Evolutionary conservation across 23 tunicate genomes (phyloP).

Genomic region (Phallusia fumigata): DNA sequence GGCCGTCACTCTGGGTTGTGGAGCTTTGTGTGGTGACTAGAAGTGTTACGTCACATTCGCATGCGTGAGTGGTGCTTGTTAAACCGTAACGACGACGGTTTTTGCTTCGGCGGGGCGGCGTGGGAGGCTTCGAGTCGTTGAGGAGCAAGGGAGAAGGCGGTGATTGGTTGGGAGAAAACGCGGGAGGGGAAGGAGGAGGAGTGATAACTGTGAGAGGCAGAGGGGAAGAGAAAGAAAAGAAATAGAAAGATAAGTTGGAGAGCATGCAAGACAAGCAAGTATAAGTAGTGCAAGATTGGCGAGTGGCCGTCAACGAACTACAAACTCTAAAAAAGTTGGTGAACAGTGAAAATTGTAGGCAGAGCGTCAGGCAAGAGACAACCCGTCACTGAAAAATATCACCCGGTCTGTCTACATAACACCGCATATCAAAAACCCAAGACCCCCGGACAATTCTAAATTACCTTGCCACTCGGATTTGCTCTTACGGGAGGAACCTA

Average conservation of each 20-base stretch:
- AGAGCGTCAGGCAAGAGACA: background rate
- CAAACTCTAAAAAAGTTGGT: background rate
- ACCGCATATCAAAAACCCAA: background rate
- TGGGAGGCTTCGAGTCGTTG: background rate
- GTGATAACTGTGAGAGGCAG: background rate
- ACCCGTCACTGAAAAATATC: background rate
- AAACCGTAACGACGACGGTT: background rate
- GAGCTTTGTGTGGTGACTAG: no score
- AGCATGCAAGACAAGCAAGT: slow-evolving; percentile 2
- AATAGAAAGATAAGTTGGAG: background rate
- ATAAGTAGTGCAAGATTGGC: background rate
- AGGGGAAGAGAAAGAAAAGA: slow-evolving; percentile 18
- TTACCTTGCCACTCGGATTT: slow-evolving; percentile 2
- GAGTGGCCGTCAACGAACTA: background rate
- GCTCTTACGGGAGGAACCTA: background rate
- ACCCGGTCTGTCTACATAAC: background rate
- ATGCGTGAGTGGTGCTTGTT: background rate
- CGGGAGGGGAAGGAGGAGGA: slow-evolving; percentile 20
- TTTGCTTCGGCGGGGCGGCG: background rate
- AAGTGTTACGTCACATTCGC: background rate
- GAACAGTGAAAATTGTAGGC: no score
- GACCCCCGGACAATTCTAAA: background rate
- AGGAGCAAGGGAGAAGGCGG: background rate
- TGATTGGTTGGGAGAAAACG: background rate
- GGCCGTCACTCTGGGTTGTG: background rate